Evolutionary conservation across 2,113 vertebrate genomes (phyloP), one percentile per base, ranked within the genome.

Genomic region (Acrocephalus kingi): DNA sequence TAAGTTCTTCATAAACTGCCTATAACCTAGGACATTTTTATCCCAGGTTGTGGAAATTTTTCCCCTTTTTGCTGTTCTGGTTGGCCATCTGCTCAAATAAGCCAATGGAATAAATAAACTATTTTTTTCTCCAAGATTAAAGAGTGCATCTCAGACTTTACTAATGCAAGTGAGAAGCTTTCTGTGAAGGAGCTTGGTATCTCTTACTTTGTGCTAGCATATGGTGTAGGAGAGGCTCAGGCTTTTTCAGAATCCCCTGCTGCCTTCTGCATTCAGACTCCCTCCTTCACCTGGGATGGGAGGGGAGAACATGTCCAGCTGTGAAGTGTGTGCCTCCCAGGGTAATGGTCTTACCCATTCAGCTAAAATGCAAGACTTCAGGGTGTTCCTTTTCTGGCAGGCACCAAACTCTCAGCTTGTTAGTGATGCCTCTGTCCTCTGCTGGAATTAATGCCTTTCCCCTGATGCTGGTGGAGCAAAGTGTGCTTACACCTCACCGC

Each of bases 1-100:
- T 24, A 37, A 98, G 95, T 97, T 98, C 51, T 83, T 88, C 21
- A 18, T 79, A 83, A 79, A 74, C 59, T 93, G 46, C 33, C 45
- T 95, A 52, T 90, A 85, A 43, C 4, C 22, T 51, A 23, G 33
- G 46, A 77, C 4, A 2, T 54, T 89, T 64, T 83, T 66, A 41
- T 69, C 28, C 59, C 16, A 69, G 6, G 7, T 21, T 76, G 27
- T 72, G 49, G 45, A 84, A 68, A 4, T 21, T 69, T 88, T 68
- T 33, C 15, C 13, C 13, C 6, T 25, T 81, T 51, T 39, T 56
- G 45, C 13, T 87, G 11, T 93, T 72, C 20, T 82, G 41, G 11
- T 85, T 91, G 12, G n/a, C n/a, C 8, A 54, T 78, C 45, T 85
- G 31, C 14, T 96, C 24, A 85, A 55, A 68, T 59, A 87, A 87